Evolutionary conservation across 2,797 vertebrate genomes (phyloP).

Genomic region (Lutjanus argentimaculatus): DNA sequence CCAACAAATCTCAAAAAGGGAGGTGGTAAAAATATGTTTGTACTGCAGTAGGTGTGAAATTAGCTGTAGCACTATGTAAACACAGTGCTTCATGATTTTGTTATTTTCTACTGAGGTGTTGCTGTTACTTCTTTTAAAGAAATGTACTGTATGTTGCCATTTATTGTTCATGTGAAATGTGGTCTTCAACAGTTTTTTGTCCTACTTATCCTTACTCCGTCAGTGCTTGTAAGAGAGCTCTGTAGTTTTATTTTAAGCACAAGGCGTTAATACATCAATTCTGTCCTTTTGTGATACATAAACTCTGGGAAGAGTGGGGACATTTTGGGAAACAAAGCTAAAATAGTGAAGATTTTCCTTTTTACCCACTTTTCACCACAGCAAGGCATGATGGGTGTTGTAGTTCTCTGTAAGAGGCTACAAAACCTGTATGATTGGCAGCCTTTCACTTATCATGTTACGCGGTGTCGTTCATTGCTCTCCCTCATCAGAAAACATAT

Average conservation of each 20-base stretch:
- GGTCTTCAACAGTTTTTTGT: slow-evolving; percentile 51
- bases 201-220: slow-evolving; percentile 40
- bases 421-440: slow-evolving; percentile 82
- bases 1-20: slow-evolving; percentile 43
- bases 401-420: slow-evolving; percentile 63
- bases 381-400: slow-evolving; percentile 82
- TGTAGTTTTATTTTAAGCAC: slow-evolving; percentile 55
- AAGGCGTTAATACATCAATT: slow-evolving; percentile 29
- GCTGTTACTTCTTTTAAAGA: slow-evolving; percentile 64
- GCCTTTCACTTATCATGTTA: slow-evolving; percentile 61
- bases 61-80: slow-evolving; percentile 73
- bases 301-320: slow-evolving; percentile 44
- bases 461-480: slow-evolving; percentile 26
- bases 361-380: slow-evolving; percentile 52
- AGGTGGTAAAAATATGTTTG: slow-evolving; percentile 54
- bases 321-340: slow-evolving; percentile 35
- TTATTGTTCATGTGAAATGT: slow-evolving; percentile 73
- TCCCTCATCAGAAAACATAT: slow-evolving; percentile 62
- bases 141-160: slow-evolving; percentile 69
- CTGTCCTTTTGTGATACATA: slow-evolving; percentile 45
- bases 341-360: slow-evolving; percentile 37
- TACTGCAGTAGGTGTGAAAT: slow-evolving; percentile 71
- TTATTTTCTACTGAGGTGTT: slow-evolving; percentile 66
- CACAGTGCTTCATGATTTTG: slow-evolving; percentile 66
- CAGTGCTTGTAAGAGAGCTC: slow-evolving; percentile 47